Conservation (phyloP, 35 echinoderm and acorn worm genomes). For the Ophioderma brevispina region DNA sequence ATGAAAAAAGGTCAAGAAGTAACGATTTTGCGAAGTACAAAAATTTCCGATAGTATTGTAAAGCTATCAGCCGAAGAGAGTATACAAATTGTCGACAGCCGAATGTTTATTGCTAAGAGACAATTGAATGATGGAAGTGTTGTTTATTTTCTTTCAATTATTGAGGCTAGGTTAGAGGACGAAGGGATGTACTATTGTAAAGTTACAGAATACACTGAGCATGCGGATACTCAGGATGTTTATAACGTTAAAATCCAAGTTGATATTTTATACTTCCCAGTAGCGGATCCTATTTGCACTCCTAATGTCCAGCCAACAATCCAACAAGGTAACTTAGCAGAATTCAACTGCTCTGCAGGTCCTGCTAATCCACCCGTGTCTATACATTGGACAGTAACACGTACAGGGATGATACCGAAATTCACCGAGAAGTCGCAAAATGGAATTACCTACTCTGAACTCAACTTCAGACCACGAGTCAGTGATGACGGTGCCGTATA, state of each 20-base stretch:
- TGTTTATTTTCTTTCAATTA: background rate
- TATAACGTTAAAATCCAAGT: background rate
- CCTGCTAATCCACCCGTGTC: background rate
- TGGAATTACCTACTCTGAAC: background rate
- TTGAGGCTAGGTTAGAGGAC: background rate
- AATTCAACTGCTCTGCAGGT: background rate
- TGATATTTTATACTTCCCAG: background rate
- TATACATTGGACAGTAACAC: background rate
- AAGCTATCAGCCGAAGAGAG: background rate
- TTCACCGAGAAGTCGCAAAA: background rate
- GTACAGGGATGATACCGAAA: background rate
- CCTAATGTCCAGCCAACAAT: background rate
- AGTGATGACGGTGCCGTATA: background rate
- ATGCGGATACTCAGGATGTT: background rate
- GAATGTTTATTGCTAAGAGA: background rate
- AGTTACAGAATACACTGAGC: background rate
- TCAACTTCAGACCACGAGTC: background rate
- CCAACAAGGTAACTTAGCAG: background rate
- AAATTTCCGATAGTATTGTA: background rate
- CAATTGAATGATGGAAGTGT: background rate
- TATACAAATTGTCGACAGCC: background rate
- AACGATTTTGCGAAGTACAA: background rate
- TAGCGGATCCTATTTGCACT: background rate
- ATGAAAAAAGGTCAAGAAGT: background rate
- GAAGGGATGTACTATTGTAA: background rate